phyloP scores from a whole-genome alignment of 2,113 vertebrate species.

The Opisthocomus hoazin region DNA sequence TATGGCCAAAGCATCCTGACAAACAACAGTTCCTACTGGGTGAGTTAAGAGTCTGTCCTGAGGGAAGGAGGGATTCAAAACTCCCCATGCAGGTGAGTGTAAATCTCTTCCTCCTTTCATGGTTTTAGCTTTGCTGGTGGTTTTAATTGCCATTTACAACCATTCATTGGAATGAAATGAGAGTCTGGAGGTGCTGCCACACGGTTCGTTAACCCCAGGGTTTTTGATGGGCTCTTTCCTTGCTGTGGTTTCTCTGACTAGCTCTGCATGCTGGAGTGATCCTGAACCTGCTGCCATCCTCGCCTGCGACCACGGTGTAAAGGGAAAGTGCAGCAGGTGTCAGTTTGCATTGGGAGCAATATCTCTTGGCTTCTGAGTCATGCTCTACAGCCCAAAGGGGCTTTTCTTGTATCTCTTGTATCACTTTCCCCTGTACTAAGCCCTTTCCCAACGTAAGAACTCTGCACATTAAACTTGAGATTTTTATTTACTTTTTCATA shows the following conservation, averaged over 20 bases:
- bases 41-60: conserved; percentile 11
- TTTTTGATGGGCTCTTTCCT: neutral
- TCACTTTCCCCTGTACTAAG: neutral
- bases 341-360: neutral
- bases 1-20: neutral
- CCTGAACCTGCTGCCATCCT: neutral
- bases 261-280: neutral
- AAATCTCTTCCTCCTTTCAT: conserved; percentile 37
- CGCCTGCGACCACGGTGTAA: neutral
- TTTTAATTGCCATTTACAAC: conserved; percentile 9
- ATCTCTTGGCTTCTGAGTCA: neutral
- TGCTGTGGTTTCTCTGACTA: neutral
- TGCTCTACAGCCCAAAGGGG: neutral
- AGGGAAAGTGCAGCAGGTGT: neutral
- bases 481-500: conserved; percentile 19
- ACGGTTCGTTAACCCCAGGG: neutral
- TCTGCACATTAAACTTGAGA: neutral
- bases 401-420: neutral
- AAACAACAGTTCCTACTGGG: neutral
- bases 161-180: neutral
- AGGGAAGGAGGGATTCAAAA: neutral
- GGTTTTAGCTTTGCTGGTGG: conserved; percentile 9
- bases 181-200: neutral
- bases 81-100: neutral
- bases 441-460: neutral